These are phyloP conservation scores for Pseudopipra pipra DNA, from an alignment of 2,113 vertebrate genomes.

Conservation along the genomic window DNA sequence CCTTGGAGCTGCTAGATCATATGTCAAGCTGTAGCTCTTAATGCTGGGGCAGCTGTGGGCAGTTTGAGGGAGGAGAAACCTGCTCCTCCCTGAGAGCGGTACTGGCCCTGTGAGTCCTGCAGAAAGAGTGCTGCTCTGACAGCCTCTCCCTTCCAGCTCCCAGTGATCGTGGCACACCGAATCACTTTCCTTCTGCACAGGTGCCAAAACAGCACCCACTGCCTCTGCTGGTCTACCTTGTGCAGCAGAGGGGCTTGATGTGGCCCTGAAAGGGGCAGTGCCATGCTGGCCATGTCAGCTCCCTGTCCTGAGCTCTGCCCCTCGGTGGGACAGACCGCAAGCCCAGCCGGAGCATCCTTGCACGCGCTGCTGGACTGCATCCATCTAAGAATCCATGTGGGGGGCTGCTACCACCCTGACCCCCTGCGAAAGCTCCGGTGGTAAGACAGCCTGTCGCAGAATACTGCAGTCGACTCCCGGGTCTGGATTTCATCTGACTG, in stretches of 20 bases:
- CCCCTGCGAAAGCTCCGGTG: rapidly evolving
- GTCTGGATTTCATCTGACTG: constrained; percentile 7
- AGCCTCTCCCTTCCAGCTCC: not conserved
- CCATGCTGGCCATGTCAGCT: rapidly evolving
- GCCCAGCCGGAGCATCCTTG: not conserved
- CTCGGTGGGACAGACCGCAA: rapidly evolving
- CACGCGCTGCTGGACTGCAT: rapidly evolving
- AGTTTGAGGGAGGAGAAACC: not conserved
- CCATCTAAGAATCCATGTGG: rapidly evolving
- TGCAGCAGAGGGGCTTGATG: not conserved
- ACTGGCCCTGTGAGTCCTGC: rapidly evolving
- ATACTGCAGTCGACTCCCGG: not conserved
- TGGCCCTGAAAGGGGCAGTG: not conserved
- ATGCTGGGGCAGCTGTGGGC: rapidly evolving
- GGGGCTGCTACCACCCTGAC: not conserved
- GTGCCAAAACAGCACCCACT: not conserved
- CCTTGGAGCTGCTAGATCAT: not conserved
- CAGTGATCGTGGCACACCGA: rapidly evolving
- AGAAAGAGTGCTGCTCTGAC: not conserved
- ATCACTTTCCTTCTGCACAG: not conserved
- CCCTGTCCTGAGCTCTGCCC: not conserved
- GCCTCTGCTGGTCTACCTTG: rapidly evolving
- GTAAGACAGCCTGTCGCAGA: not conserved
- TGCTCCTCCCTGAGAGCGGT: not conserved
- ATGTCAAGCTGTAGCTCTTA: not conserved